Base-by-base conservation (phyloP, 2,888 invertebrate species). In the Eretmocerus hayati region DNA sequence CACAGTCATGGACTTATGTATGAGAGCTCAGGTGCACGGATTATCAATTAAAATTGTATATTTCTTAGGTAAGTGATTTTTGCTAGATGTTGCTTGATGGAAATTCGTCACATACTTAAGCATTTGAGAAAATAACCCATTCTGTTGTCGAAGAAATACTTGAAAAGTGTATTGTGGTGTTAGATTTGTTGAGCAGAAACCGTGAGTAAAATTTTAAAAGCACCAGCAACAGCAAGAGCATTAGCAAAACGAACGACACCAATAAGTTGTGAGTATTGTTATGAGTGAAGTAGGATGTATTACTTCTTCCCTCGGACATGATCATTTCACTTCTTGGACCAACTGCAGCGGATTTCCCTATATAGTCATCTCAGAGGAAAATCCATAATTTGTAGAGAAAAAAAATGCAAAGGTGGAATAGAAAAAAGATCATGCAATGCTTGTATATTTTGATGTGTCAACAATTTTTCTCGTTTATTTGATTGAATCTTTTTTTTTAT, bases 381-480 rank as follows among this genome's bases (percentile, higher is more conserved):
- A 26, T 11, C 26, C 11, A 11, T 26, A 26, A 26, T 6, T 26
- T 42, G 23, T 22, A 43, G 33, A 9, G 15, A 19, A 32, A 45
- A 30, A 31, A 36, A 38, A 45, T 9, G 20, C 9, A 39, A 18
- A 39, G 21, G 40, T 6, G 38, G 8, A 40, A 51, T 42, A 56
- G 42, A 22, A 38, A 46, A 41, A 54, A 55, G 57, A 55, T 57
- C 56, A 56, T 53, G 56, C 52, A 54, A 42, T 42, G 38, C n/a
- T n/a, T n/a, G 47, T 41, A 42, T 22, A 48, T 50, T 46, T 51
- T 56, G 48, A 57, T 52, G 53, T 40, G 54, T 57, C 23, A 53
- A 53, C 48, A 36, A 48, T 40, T 43, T 37, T 48, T 30, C 46
- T 48, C 49, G 46, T 46, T 42, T 46, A 38, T 42, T 53, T 49